Conservation (phyloP, 2,797 vertebrate genomes). For the Platalea minor region DNA sequence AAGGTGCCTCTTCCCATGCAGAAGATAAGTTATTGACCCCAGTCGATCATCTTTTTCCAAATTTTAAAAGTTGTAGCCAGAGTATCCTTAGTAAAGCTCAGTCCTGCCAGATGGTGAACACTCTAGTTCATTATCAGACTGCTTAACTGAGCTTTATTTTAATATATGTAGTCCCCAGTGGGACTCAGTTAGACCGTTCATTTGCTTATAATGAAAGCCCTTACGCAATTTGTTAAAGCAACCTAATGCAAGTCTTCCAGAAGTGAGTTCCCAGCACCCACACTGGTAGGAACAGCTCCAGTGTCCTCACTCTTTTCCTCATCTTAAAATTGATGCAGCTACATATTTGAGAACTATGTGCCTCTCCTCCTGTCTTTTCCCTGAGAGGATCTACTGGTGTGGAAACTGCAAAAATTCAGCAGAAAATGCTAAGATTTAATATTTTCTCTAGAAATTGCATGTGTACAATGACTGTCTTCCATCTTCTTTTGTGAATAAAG, state of each 20-base stretch:
- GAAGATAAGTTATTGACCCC: not conserved
- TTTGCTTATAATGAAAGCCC: not conserved
- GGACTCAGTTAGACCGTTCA: not conserved
- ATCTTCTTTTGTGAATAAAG: not conserved
- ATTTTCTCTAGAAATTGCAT: not conserved
- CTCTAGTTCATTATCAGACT: not conserved
- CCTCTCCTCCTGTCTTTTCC: not conserved
- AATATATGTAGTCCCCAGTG: not conserved
- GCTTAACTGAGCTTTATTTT: constrained; percentile 3
- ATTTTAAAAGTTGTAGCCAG: not conserved
- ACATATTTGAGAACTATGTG: not conserved
- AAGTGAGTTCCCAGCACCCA: not conserved
- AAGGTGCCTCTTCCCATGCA: not conserved
- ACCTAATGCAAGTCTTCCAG: not conserved
- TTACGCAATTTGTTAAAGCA: not conserved
- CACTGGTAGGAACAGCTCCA: not conserved
- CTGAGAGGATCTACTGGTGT: not conserved
- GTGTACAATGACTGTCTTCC: not conserved
- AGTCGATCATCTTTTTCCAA: not conserved
- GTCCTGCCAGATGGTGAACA: not conserved
- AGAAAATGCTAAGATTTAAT: not conserved
- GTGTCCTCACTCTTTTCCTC: not conserved
- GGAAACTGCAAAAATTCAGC: not conserved
- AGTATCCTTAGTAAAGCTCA: not conserved
- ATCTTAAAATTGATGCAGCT: not conserved